phyloP scores from a whole-genome alignment of 2,113 vertebrate genomes.

The Hippocampus guttulatus region DNA sequence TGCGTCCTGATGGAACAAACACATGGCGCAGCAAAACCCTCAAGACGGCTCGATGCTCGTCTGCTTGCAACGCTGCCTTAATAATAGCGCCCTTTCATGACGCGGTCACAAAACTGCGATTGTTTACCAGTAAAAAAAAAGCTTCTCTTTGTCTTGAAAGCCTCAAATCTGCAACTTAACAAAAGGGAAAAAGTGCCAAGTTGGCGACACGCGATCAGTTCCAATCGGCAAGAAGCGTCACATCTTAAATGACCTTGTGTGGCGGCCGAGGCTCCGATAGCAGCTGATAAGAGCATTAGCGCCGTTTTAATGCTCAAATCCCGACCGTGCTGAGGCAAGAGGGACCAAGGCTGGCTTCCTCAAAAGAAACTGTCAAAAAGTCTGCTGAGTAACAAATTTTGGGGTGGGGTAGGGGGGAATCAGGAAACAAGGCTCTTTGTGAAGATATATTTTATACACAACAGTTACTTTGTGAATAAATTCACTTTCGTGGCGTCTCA shows the following conservation, averaged over 20 bases:
- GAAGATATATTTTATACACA: too few species aligned
- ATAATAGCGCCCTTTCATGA: conserved; percentile 39
- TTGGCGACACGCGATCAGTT: conserved; percentile 35
- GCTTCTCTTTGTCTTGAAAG: conserved; percentile 21
- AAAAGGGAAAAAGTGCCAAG: conserved; percentile 36
- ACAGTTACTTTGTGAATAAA: too few species aligned
- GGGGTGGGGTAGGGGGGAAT: too few species aligned
- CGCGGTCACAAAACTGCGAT: conserved; percentile 25
- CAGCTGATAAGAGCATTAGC: conserved; percentile 64
- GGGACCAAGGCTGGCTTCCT: conserved; percentile 21
- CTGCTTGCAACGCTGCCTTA: conserved; percentile 6
- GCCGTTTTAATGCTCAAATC: conserved; percentile 59
- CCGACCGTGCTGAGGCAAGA: conserved; percentile 55
- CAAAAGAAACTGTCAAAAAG: conserved; percentile 3
- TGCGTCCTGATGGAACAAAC: conserved; percentile 71
- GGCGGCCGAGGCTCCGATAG: conserved; percentile 27
- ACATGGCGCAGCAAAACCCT: conserved; percentile 29
- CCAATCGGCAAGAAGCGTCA: conserved; percentile 48
- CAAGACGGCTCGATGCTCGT: not conserved
- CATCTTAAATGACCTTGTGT: conserved; percentile 20
- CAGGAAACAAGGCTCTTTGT: not conserved
- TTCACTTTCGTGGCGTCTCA: too few species aligned
- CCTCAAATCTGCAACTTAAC: not conserved
- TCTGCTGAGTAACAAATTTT: not conserved
- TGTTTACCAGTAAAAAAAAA: conserved; percentile 42